Base-by-base conservation (phyloP, 2,113 vertebrate genomes). In the Procavia capensis region DNA sequence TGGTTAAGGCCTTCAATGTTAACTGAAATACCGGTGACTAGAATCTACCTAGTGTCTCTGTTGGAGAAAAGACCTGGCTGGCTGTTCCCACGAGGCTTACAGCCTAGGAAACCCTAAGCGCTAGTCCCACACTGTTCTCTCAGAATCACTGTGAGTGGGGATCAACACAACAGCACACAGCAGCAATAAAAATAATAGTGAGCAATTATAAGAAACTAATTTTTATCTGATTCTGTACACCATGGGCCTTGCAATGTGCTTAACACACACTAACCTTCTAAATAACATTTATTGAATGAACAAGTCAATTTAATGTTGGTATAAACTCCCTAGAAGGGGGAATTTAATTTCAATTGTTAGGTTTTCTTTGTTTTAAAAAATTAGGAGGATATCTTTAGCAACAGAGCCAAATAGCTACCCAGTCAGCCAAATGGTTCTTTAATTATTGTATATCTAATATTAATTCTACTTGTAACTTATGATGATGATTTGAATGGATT, bases 301-400 rank as follows among this genome's bases (percentile, higher is more conserved):
- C 10, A 84, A 87, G 85, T 88, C 9, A 93, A 88, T 45, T 83
- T 8, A 64, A 3, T 94, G 41, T 64, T 72, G 24, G 6, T 29
- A 54, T 92, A 31, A 3, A 64, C 11, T 64, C 50, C 34, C 45
- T 43, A 68, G 1, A 8, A 0, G 2, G 10, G 10, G 16, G 0
- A 17, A 63, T 82, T 92, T n/a, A 90, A 80, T 64, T 92, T 92
- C 27, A 43, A 16, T 64, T 61, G 85, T 79, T 66, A 63, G 68
- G 59, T 82, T 64, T 90, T 8, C 25, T 66, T 86, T 43, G 88
- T 74, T 76, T 95, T 70, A 85, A 81, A 47, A 95, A 92, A 78
- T 88, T 64, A 88, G n/a, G 36, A 41, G 16, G 80, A 68, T 84
- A 3, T 64, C 29, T 64, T 92, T 61, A 88, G 54, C 20, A 50